Percentiles rank a stretch among this genome's conserved stretches.
phyloP scores from a whole-genome alignment of 2,797 vertebrate genomes.

The Pelodytes ibericus region DNA sequence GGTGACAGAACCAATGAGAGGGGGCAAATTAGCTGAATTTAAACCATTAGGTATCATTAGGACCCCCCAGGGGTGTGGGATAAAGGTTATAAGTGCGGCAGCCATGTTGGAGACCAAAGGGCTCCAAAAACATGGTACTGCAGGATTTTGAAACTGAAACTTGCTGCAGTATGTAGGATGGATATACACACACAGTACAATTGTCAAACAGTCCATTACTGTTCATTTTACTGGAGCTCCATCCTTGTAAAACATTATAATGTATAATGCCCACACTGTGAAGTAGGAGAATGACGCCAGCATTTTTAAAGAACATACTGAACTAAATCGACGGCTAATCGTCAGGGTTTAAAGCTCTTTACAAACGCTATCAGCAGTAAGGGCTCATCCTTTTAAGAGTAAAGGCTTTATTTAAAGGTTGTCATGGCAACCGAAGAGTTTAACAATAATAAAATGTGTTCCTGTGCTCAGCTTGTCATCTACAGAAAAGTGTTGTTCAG shows the following conservation, averaged over 20 bases:
- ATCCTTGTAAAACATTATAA: constrained; percentile 21
- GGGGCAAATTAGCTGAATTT: too few relatives aligned
- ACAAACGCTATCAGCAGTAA: constrained; percentile 30
- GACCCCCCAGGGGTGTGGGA: too few relatives aligned
- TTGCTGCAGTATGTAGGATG: too few relatives aligned
- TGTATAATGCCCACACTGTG: constrained; percentile 18
- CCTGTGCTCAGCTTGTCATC: not conserved
- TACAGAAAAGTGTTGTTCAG: not conserved
- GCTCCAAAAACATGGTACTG: too few relatives aligned
- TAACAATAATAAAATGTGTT: constrained; percentile 7
- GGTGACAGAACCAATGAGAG: too few relatives aligned
- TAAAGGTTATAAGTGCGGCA: too few relatives aligned
- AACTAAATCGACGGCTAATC: constrained; percentile 15
- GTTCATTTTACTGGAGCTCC: constrained; percentile 18
- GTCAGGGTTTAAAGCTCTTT: constrained; percentile 22
- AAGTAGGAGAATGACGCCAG: constrained; percentile 13
- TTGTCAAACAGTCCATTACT: constrained; percentile 40
- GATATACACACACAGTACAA: too few relatives aligned
- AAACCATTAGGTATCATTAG: too few relatives aligned
- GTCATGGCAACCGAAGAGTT: constrained; percentile 1
- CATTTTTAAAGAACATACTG: constrained; percentile 22
- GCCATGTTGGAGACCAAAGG: too few relatives aligned
- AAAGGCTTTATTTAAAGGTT: constrained; percentile 35
- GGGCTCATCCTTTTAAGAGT: constrained; percentile 25
- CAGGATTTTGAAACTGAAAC: too few relatives aligned